Conservation (phyloP, 2,797 vertebrate genomes). For the Hipposideros larvatus region DNA sequence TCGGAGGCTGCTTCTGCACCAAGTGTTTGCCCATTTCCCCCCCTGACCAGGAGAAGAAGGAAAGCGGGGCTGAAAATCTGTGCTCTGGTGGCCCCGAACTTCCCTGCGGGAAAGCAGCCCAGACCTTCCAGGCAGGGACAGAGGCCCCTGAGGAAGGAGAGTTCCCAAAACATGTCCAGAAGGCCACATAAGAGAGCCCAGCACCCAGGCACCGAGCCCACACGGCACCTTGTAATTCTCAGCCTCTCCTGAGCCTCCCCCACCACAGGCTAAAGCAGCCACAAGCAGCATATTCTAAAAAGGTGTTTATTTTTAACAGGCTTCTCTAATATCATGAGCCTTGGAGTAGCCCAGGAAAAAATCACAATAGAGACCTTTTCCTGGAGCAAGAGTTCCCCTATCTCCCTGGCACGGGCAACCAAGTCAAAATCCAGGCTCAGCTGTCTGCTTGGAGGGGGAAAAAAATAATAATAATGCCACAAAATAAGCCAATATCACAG, state of each 20-base stretch:
- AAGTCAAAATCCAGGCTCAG: constrained; percentile 74
- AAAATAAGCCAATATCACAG: constrained; percentile 66
- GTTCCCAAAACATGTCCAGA: not conserved
- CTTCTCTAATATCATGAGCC: constrained; percentile 68
- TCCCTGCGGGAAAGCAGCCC: not conserved
- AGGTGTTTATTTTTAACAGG: constrained; percentile 76
- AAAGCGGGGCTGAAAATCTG: not conserved
- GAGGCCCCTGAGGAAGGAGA: not conserved
- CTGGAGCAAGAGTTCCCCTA: constrained; percentile 8
- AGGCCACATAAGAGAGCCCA: not conserved
- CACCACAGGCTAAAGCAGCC: not conserved
- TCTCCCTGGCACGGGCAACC: constrained; percentile 63
- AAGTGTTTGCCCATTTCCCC: too few species aligned
- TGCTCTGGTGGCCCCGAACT: not conserved
- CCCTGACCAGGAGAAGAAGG: not conserved
- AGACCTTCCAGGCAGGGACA: not conserved
- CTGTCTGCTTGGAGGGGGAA: constrained; percentile 45
- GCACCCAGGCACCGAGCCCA: not conserved
- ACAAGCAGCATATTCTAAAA: constrained; percentile 54
- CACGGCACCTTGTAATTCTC: fast-evolving
- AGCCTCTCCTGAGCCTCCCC: not conserved
- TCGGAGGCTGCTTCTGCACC: not conserved
- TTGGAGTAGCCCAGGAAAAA: constrained; percentile 62
- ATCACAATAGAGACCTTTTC: constrained; percentile 3
- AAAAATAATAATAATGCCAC: constrained; percentile 53